These are phyloP conservation scores for Ostrea edulis DNA, from an alignment of 1,140 invertebrate genomes.

Conservation along the genomic window DNA sequence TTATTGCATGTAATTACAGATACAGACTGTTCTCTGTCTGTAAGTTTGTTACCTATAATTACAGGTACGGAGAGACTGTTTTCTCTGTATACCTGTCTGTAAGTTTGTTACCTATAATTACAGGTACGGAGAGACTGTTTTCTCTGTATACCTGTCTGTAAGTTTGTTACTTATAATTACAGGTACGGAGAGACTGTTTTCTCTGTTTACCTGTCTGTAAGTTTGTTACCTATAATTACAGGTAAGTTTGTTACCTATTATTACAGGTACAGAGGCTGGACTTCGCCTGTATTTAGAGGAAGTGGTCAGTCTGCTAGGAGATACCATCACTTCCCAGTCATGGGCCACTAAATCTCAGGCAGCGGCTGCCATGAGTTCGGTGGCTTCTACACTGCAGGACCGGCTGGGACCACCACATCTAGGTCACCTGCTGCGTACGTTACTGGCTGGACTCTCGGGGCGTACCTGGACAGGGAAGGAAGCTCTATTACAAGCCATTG, in stretches of 20 bases:
- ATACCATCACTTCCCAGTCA: slow-evolving; percentile 87
- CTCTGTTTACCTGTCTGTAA: not conserved
- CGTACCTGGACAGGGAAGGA: slow-evolving; percentile 94
- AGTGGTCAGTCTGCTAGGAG: slow-evolving; percentile 86
- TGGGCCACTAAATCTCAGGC: slow-evolving; percentile 93
- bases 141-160: no score
- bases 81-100: no score
- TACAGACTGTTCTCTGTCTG: no score
- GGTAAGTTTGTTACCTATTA: not conserved
- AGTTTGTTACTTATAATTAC: no score
- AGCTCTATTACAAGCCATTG: slow-evolving; percentile 87
- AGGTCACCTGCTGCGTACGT: slow-evolving; percentile 84
- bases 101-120: no score
- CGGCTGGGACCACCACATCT: slow-evolving; percentile 85
- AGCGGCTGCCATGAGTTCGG: slow-evolving; percentile 88
- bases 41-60: no score
- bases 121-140: no score
- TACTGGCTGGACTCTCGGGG: slow-evolving; percentile 88
- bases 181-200: no score
- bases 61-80: no score
- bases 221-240: not conserved
- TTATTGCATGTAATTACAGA: no score
- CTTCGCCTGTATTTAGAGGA: slow-evolving; percentile 88
- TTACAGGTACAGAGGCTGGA: slow-evolving; percentile 86
- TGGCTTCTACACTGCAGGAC: slow-evolving; percentile 87